These are phyloP conservation scores for Galaxias olidus DNA, from an alignment of 2,797 vertebrate species.

Conservation along the genomic window DNA sequence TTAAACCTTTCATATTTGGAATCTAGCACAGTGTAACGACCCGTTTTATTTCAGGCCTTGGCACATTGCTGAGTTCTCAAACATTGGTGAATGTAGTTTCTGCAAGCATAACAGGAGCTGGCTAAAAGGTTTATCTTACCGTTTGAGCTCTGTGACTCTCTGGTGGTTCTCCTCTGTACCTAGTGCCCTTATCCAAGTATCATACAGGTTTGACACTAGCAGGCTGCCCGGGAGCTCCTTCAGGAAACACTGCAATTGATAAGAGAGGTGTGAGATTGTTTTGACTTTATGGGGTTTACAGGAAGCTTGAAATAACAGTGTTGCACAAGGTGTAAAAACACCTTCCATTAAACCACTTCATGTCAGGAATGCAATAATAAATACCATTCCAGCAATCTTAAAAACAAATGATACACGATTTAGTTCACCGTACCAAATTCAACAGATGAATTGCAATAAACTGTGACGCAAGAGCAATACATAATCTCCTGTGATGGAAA, in stretches of 20 bases:
- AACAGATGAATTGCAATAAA: background rate
- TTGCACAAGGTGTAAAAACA: too few relatives aligned
- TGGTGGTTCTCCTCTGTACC: constrained; percentile 70
- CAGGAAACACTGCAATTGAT: constrained; percentile 85
- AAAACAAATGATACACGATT: too few relatives aligned
- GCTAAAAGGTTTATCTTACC: constrained; percentile 66
- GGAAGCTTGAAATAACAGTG: too few relatives aligned
- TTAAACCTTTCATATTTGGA: too few relatives aligned
- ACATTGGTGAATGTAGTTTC: background rate
- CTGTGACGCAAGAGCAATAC: background rate
- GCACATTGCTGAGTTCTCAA: too few relatives aligned
- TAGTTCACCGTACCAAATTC: too few relatives aligned
- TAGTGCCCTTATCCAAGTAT: constrained; percentile 84
- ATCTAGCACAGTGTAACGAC: too few relatives aligned
- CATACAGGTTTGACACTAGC: constrained; percentile 80
- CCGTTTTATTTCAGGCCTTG: too few relatives aligned
- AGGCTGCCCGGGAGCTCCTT: constrained; percentile 89
- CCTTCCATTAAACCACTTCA: too few relatives aligned
- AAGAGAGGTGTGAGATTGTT: constrained; percentile 5
- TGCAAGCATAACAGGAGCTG: background rate
- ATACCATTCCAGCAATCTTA: too few relatives aligned
- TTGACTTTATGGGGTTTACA: too few relatives aligned
- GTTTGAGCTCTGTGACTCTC: constrained; percentile 76
- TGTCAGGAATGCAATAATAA: too few relatives aligned
- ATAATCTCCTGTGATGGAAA: background rate